Percentiles rank a stretch among this genome's conserved stretches.
Conservation (phyloP, 1,140 invertebrate genomes). For the Trinorchestia longiramus region DNA sequence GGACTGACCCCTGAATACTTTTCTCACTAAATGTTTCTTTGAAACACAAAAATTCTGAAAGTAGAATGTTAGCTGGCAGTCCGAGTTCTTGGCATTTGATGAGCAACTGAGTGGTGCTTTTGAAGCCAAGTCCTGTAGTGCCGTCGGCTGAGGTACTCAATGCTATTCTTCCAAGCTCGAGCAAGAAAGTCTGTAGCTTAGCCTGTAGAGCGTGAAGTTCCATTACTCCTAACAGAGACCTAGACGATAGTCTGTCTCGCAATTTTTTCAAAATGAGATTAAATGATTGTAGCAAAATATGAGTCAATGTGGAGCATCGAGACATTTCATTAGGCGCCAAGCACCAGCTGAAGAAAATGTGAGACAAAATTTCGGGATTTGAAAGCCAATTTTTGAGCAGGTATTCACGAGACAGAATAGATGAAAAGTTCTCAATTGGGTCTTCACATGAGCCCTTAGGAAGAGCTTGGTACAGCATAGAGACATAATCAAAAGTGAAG, state of each 20-base stretch:
- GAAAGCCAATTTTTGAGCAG: slow-evolving; percentile 1
- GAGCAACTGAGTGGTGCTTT: slow-evolving; percentile 27
- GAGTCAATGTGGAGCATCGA: slow-evolving; percentile 28
- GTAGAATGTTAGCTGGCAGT: slow-evolving; percentile 14
- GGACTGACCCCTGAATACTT: neutral
- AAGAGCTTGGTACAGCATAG: slow-evolving; percentile 17
- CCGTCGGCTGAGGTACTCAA: neutral
- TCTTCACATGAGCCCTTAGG: neutral
- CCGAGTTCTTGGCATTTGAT: slow-evolving; percentile 44
- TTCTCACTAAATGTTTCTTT: slow-evolving; percentile 8
- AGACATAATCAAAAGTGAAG: neutral
- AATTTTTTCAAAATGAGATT: slow-evolving; percentile 29
- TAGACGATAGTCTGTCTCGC: slow-evolving; percentile 8
- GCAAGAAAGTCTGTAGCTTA: slow-evolving; percentile 13
- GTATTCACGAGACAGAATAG: slow-evolving; percentile 9
- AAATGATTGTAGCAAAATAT: slow-evolving; percentile 26
- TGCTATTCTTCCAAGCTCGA: slow-evolving; percentile 33
- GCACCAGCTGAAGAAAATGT: slow-evolving; percentile 46
- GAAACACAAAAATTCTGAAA: slow-evolving; percentile 26
- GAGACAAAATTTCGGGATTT: slow-evolving; percentile 29
- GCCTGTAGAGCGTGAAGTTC: slow-evolving; percentile 21
- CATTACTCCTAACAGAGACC: slow-evolving; percentile 20
- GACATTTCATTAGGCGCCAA: slow-evolving; percentile 1
- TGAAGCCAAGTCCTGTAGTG: slow-evolving; percentile 25
- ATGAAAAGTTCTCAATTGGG: slow-evolving; percentile 20